Evolutionary conservation across 2,888 invertebrate genomes (phyloP).

Genomic region (Hymenopus coronatus): DNA sequence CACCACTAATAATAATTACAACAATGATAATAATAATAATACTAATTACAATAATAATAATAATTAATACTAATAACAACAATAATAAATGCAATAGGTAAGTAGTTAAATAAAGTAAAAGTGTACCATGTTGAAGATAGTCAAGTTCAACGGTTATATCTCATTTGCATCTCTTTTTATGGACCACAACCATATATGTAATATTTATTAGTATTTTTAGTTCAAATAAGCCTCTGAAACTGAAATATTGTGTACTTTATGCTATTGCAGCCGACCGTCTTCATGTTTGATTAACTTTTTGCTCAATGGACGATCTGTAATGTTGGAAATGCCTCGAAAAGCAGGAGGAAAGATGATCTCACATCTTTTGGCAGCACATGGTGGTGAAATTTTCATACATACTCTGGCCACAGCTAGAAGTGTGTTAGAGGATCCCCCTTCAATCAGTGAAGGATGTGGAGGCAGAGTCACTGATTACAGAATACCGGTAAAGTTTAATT

Average conservation of each 20-base stretch:
- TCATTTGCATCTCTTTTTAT: no score
- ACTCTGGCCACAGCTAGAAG: slow-evolving; percentile 80
- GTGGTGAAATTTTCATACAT: slow-evolving; percentile 94
- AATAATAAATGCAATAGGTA: no score
- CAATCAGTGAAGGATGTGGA: slow-evolving; percentile 91
- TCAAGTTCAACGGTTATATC: no score
- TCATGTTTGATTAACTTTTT: slow-evolving; percentile 96
- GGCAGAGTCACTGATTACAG: slow-evolving; percentile 92
- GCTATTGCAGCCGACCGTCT: slow-evolving; percentile 74
- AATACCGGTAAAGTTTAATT: slow-evolving; percentile 50
- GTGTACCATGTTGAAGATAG: no score
- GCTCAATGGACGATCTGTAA: slow-evolving; percentile 88
- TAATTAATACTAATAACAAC: no score
- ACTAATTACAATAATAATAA: no score
- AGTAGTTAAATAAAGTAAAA: no score
- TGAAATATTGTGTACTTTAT: neutral
- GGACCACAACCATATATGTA: no score
- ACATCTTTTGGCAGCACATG: slow-evolving; percentile 90
- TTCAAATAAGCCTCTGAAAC: neutral
- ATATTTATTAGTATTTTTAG: no score
- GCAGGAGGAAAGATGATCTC: slow-evolving; percentile 84
- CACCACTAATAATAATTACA: no score
- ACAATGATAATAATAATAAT: no score
- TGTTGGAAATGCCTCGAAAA: slow-evolving; percentile 82
- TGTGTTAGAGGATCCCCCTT: slow-evolving; percentile 90